Conservation (phyloP, 2,888 invertebrate species). For the Caradrina kadenii region DNA sequence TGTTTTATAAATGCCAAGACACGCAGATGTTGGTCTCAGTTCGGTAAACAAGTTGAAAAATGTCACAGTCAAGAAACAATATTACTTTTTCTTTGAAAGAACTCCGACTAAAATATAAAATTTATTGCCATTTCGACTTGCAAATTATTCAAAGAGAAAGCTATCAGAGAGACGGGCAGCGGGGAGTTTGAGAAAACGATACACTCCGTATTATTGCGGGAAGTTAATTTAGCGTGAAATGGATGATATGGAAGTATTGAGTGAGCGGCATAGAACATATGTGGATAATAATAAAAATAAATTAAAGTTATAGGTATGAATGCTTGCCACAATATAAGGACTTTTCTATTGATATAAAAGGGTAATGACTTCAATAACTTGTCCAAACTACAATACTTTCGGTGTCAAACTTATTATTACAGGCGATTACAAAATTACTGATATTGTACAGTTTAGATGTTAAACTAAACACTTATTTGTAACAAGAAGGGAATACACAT, state of each 20-base stretch:
- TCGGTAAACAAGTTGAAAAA: constrained; percentile 63
- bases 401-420: no score
- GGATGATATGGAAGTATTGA: constrained; percentile 3
- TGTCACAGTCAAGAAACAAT: constrained; percentile 61
- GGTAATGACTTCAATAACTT: no score
- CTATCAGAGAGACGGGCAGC: constrained; percentile 39
- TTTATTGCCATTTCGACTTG: constrained; percentile 57
- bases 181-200: constrained; percentile 38
- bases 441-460: no score
- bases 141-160: constrained; percentile 56
- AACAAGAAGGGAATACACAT: not conserved
- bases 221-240: constrained; percentile 36
- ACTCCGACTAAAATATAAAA: constrained; percentile 62
- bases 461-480: not conserved
- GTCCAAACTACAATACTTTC: no score
- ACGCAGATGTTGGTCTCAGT: constrained; percentile 49
- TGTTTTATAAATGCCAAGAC: constrained; percentile 60
- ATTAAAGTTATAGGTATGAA: not conserved
- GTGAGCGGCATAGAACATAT: not conserved
- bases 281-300: not conserved
- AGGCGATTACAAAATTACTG: no score
- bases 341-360: no score
- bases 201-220: constrained; percentile 18
- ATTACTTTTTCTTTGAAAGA: constrained; percentile 62
- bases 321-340: not conserved